Conservation (phyloP, 2,113 vertebrate genomes). For the Henicopernis longicauda region DNA sequence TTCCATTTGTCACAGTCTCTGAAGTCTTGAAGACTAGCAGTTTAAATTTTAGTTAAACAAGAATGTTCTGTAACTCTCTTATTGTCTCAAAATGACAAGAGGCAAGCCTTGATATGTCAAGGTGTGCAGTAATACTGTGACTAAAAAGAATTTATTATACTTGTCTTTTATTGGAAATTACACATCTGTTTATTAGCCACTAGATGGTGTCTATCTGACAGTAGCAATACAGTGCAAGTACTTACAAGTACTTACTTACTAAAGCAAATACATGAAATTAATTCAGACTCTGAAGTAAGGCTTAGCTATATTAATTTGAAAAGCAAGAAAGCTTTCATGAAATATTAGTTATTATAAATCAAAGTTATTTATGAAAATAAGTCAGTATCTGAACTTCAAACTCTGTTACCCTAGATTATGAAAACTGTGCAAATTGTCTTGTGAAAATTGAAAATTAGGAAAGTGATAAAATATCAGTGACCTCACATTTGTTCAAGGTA, state of each 20-base stretch:
- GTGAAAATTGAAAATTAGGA: neutral
- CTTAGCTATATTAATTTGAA: neutral
- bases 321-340: neutral
- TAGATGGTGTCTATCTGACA: neutral
- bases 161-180: neutral
- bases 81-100: neutral
- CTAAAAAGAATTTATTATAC: neutral
- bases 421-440: neutral
- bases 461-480: neutral
- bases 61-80: neutral
- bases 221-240: neutral
- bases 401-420: neutral
- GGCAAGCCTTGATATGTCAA: neutral
- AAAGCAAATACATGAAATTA: neutral
- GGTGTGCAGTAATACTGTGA: neutral
- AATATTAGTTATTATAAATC: neutral
- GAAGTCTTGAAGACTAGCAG: neutral
- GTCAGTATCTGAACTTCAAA: neutral
- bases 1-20: neutral
- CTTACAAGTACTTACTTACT: neutral
- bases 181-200: neutral
- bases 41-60: neutral
- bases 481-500: neutral
- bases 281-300: neutral
- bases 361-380: neutral